These are phyloP conservation scores for Spinus olivaceus DNA, from an alignment of 2,797 vertebrate species.

Conservation along the genomic window DNA sequence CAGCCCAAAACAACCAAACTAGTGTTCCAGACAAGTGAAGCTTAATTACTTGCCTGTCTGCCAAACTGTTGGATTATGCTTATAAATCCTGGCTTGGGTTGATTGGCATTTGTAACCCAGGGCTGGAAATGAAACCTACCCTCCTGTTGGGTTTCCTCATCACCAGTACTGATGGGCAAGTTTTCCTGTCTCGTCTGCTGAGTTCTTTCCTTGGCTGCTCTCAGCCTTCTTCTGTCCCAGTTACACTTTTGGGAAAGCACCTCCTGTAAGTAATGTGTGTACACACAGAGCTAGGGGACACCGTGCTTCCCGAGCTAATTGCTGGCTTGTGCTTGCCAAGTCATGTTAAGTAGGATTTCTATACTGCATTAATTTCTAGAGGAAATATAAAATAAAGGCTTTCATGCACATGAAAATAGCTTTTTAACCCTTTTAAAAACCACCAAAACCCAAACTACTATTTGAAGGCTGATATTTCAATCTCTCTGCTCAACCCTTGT, in stretches of 20 bases:
- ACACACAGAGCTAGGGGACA: neutral
- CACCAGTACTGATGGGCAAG: neutral
- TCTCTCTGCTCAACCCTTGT: neutral
- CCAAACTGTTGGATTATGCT: neutral
- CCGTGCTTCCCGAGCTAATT: neutral
- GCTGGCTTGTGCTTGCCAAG: neutral
- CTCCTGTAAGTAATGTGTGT: neutral
- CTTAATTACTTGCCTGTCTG: neutral
- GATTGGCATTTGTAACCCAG: neutral
- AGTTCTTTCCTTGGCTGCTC: neutral
- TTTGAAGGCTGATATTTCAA: neutral
- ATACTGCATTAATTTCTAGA: neutral
- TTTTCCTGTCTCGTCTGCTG: neutral
- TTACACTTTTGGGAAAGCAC: neutral
- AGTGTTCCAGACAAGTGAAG: neutral
- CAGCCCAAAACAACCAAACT: neutral
- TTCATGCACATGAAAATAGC: neutral
- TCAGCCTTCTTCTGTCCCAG: neutral
- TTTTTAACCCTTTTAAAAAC: neutral
- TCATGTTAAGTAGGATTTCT: neutral
- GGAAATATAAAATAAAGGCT: neutral
- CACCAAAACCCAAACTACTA: neutral
- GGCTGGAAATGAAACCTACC: neutral
- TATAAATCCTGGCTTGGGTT: neutral
- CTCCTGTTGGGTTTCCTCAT: neutral